Evolutionary conservation across 2,797 vertebrate species (phyloP).

Genomic region (Philypnodon macrostomus): DNA sequence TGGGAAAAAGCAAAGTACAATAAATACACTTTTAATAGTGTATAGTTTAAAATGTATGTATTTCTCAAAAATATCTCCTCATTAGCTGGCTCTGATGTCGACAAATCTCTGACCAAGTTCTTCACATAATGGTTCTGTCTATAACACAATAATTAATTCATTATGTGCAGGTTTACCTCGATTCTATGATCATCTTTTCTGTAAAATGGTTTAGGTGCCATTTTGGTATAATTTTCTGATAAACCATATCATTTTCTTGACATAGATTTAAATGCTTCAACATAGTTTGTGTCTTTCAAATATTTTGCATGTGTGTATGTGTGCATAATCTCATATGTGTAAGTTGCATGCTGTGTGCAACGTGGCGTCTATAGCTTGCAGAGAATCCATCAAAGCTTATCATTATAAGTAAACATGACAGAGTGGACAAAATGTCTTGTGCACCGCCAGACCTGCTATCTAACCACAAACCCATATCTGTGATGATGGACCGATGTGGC

Average conservation of each 20-base stretch:
- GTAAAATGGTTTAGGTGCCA: too few relatives aligned
- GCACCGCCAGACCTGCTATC: constrained; percentile 71
- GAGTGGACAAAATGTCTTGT: constrained; percentile 79
- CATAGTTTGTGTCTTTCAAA: constrained; percentile 13
- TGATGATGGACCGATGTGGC: constrained; percentile 78
- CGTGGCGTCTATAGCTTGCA: constrained; percentile 58
- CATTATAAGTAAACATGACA: constrained; percentile 81
- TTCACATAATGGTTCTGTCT: constrained; percentile 8
- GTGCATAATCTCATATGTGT: constrained; percentile 9
- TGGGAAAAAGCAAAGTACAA: too few relatives aligned
- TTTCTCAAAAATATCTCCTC: too few relatives aligned
- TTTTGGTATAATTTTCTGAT: too few relatives aligned
- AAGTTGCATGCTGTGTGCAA: constrained; percentile 15
- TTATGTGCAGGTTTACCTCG: too few relatives aligned
- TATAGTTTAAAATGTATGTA: too few relatives aligned
- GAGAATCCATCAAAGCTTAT: constrained; percentile 79
- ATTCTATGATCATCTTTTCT: too few relatives aligned
- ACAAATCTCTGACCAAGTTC: background rate
- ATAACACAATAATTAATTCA: too few relatives aligned
- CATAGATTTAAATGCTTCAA: constrained; percentile 24
- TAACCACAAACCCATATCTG: constrained; percentile 74
- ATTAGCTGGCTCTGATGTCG: too few relatives aligned
- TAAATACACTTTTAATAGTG: too few relatives aligned
- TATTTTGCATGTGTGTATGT: background rate
- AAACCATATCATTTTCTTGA: constrained; percentile 1